Percentiles rank a stretch among this genome's conserved stretches.
These are phyloP conservation scores for Botia kubotai DNA, from an alignment of 2,797 vertebrate species.

Conservation along the genomic window DNA sequence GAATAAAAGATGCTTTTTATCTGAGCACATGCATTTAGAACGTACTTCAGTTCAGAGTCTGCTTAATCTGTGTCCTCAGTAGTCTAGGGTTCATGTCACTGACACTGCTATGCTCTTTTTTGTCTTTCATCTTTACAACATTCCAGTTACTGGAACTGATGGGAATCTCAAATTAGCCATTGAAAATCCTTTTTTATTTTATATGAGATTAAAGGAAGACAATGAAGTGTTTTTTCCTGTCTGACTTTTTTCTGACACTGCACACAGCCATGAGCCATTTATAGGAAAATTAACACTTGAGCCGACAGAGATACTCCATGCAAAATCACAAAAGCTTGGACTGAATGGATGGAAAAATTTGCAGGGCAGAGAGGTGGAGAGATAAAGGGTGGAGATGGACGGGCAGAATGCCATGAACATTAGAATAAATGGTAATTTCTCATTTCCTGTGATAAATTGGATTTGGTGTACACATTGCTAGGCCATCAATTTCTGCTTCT, in stretches of 20 bases:
- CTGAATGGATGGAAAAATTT: neutral
- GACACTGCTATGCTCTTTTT: constrained; percentile 51
- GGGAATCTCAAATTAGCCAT: constrained; percentile 76
- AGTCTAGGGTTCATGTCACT: constrained; percentile 19
- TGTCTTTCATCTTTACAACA: constrained; percentile 61
- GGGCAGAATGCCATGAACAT: constrained; percentile 64
- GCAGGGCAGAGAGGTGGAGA: constrained; percentile 7
- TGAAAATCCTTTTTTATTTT: constrained; percentile 76
- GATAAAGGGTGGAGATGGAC: constrained; percentile 17
- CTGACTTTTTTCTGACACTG: constrained; percentile 66
- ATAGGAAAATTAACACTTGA: constrained; percentile 29
- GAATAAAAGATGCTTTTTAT: neutral
- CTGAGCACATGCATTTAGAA: neutral
- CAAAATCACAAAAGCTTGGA: constrained; percentile 18
- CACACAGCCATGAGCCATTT: constrained; percentile 67
- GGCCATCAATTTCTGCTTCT: constrained; percentile 72
- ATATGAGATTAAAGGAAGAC: constrained; percentile 73
- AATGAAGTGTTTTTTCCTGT: constrained; percentile 71
- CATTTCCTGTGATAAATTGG: constrained; percentile 73
- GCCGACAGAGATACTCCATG: neutral
- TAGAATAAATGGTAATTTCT: constrained; percentile 77
- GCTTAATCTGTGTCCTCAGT: constrained; percentile 14
- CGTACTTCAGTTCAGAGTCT: constrained; percentile 5
- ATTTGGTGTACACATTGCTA: constrained; percentile 71
- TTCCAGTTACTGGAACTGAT: constrained; percentile 74